Evolutionary conservation across 1,140 invertebrate genomes (phyloP), one percentile per base, ranked within the genome.

Genomic region (Dryas iulia): DNA sequence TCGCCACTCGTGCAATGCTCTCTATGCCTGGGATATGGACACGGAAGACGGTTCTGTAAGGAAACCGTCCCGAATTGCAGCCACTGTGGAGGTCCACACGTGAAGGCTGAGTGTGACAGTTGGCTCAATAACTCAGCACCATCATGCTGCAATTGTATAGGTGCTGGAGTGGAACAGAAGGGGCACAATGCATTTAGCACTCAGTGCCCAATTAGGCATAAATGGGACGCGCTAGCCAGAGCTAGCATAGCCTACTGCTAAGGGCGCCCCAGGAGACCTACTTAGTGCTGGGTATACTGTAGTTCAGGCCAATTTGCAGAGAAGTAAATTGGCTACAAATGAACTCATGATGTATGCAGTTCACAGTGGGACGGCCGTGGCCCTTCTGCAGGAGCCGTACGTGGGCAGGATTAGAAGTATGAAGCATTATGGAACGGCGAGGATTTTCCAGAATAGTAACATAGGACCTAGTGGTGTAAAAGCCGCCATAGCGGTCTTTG

Each of bases 321-420:
- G 71, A 14, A 59, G 26, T 1, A n/a, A 59, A 11, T 8, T 69
- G 8, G 71, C 66, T 0, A 69, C 59, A 0, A 18, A 61, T 4
- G 71, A 73, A 30, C 30, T 69, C 0, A 18, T 73, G 59, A 5
- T 66, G n/a, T n/a, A n/a, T n/a, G n/a, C n/a, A n/a, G n/a, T n/a
- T n/a, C n/a, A n/a, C n/a, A n/a, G n/a, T n/a, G 0, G 71, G 69
- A 25, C 39, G 5, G 52, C 58, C 0, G 5, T 69, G 0, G 66
- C 66, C 2, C 11, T 73, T 10, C 0, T 73, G 0, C 71, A 73
- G 24, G 66, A 73, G n/a, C 66, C 71, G 0, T 73, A 73, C 11
- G 53, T 66, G 1, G 71, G 71, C 0, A 25, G 33, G 11, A 39
- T 10, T 0, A 11, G 31, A 2, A 21, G 3, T 5, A 28, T 72